Conservation (phyloP, 1,140 invertebrate genomes). For the Drosophila nikananu region DNA sequence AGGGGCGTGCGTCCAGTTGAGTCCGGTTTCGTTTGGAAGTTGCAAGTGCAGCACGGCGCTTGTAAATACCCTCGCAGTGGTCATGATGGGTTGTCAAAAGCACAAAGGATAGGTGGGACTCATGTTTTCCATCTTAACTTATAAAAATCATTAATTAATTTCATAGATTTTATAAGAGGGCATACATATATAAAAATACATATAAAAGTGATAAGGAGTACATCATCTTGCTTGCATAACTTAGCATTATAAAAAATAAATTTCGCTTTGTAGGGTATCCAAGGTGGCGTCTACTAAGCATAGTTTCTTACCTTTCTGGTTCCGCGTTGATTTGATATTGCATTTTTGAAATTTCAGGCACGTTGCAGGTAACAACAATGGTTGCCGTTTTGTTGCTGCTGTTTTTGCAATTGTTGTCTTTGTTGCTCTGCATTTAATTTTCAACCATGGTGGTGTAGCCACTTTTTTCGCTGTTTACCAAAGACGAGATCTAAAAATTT, state of each 20-base stretch:
- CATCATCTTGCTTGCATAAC: neutral
- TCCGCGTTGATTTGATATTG: slow-evolving; percentile 78
- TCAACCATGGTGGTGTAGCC: slow-evolving; percentile 4
- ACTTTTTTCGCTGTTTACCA: slow-evolving; percentile 26
- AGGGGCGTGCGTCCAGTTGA: slow-evolving; percentile 43
- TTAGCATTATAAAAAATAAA: too few relatives aligned
- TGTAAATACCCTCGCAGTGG: slow-evolving; percentile 3
- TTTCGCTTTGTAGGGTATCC: slow-evolving; percentile 4
- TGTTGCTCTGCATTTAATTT: slow-evolving; percentile 39
- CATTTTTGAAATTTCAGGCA: slow-evolving; percentile 79
- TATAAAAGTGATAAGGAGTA: neutral
- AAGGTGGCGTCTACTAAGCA: too few relatives aligned
- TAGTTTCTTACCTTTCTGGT: slow-evolving; percentile 29
- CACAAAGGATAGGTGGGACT: neutral
- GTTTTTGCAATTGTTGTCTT: slow-evolving; percentile 23
- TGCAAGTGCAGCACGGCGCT: slow-evolving; percentile 70
- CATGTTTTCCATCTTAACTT: neutral
- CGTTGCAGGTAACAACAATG: slow-evolving; percentile 68
- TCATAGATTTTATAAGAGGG: neutral
- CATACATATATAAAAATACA: neutral
- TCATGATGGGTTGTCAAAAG: neutral
- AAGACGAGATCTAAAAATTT: slow-evolving; percentile 54
- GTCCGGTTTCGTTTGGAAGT: slow-evolving; percentile 55
- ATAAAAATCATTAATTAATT: neutral
- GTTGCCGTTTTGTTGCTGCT: slow-evolving; percentile 17